Base-by-base conservation (phyloP, 2,797 vertebrate genomes). In the Gymnoscopelus microlampas region DNA sequence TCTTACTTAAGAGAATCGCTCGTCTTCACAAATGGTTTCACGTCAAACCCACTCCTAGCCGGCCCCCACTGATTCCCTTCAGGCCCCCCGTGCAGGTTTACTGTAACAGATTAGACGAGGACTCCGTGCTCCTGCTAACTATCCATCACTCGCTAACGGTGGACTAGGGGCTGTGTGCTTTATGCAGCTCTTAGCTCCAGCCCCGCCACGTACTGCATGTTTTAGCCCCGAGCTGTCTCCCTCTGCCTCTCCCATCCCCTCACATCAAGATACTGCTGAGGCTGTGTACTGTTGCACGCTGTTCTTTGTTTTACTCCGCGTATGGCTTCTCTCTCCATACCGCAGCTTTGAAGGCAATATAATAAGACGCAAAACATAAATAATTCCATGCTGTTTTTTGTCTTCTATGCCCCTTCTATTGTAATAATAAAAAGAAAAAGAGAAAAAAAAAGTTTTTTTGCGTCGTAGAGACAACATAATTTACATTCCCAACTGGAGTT, bases 1-100 rank as follows among this genome's bases (percentile, higher is more conserved):
- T 91, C 90, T 91, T 91, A 89, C 89, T 91, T 91, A 91, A 91
- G 91, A 89, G 87, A 92, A 90, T 85, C 79, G 86, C 89, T 89
- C 82, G 88, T 92, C 90, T 88, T 91, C 88, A 89, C 91, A 91
- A 93, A 90, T 91, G 88, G 87, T 87, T 89, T 80, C 85, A 76
- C 82, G 89, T 93, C 89, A 89, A 88, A 82, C 89, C 73, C 81
- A 87, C 89, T 89, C 80, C 81, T 63, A 73, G 84, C 84, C 70
- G 75, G 82, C 85, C 84, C 81, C 81, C 71, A 74, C 85, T 82
- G 86, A 86, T 84, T 89, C 86, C 90, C 87, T 89, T 82, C 84
- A 90, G 89, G 90, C 84, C 86, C 87, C 32, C 14, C 35, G 89
- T 78, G 78, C 87, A 91, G 90, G 90, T 91, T 91, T 90, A 93